A percentile compares a stretch with the other conserved stretches of the same genome.
Conservation (phyloP, 2,113 vertebrate genomes). For the Lampris megalopsis region DNA sequence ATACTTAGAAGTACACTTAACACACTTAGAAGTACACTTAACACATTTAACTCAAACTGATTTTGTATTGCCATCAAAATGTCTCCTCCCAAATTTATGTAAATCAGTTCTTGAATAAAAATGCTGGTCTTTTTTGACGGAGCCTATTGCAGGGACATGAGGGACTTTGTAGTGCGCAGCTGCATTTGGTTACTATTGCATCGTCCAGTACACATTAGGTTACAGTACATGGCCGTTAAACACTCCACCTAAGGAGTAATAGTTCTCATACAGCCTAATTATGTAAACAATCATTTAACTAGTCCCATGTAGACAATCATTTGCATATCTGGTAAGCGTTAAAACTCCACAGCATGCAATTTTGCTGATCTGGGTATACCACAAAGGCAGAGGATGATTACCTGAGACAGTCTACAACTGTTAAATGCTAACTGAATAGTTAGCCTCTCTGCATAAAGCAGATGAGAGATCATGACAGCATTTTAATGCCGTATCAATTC, state of each 20-base stretch:
- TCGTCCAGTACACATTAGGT: conserved; percentile 25
- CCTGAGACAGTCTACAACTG: conserved; percentile 72
- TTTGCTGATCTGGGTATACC: conserved; percentile 43
- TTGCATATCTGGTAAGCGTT: conserved; percentile 41
- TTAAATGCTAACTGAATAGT: conserved; percentile 28
- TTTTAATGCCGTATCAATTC: conserved; percentile 13
- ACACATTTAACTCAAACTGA: conserved; percentile 32
- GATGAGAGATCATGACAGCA: conserved; percentile 36
- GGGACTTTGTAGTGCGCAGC: conserved; percentile 20
- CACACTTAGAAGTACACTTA: conserved; percentile 27
- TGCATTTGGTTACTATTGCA: conserved; percentile 20
- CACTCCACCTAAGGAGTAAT: conserved; percentile 17
- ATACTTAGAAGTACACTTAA: conserved; percentile 39
- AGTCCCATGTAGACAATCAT: conserved; percentile 15
- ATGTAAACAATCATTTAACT: conserved; percentile 55
- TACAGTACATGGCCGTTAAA: conserved; percentile 33
- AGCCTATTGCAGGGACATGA: conserved; percentile 26
- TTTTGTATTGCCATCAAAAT: conserved; percentile 52
- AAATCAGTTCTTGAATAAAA: conserved; percentile 21
- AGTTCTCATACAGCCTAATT: conserved; percentile 40
- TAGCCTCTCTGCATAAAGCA: conserved; percentile 34
- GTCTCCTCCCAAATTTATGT: conserved; percentile 23
- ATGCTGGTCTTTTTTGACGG: conserved; percentile 7
- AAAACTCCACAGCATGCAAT: conserved; percentile 39
- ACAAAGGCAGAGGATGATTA: conserved; percentile 67